Evolutionary conservation across 1,140 invertebrate genomes (phyloP).

Genomic region (Thaumetopoea pityocampa): DNA sequence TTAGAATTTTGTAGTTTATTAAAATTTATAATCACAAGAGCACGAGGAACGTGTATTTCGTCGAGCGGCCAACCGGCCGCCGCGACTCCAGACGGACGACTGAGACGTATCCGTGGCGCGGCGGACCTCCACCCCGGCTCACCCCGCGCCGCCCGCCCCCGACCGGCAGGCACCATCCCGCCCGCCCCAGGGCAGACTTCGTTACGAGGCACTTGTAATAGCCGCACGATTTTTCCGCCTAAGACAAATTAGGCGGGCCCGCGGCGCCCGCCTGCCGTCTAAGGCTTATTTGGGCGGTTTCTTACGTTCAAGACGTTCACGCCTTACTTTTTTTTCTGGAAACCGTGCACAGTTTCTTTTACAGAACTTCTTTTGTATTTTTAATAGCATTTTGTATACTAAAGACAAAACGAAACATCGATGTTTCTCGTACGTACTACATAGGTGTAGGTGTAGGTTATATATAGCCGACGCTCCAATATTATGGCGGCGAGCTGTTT

Average conservation of each 20-base stretch:
- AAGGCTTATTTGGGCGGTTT: constrained; percentile 54
- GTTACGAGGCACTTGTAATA: constrained; percentile 74
- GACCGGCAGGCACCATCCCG: constrained; percentile 10
- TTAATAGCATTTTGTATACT: too few relatives aligned
- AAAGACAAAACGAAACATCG: too few relatives aligned
- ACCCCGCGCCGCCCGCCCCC: constrained; percentile 24
- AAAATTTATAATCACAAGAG: constrained; percentile 73
- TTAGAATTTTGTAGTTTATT: constrained; percentile 65
- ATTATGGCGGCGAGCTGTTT: constrained; percentile 63
- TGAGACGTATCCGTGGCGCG: constrained; percentile 50
- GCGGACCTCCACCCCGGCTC: constrained; percentile 37
- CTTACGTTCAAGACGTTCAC: constrained; percentile 49
- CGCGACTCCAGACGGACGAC: constrained; percentile 71
- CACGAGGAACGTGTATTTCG: constrained; percentile 73
- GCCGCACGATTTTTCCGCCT: constrained; percentile 72
- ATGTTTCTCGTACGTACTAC: too few relatives aligned
- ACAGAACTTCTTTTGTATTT: neutral
- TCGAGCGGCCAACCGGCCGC: constrained; percentile 68
- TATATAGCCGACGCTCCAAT: constrained; percentile 40
- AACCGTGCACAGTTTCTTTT: neutral
- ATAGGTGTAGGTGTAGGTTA: constrained; percentile 47
- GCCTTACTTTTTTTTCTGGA: constrained; percentile 24
- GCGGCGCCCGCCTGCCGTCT: constrained; percentile 39
- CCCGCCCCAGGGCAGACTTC: constrained; percentile 55
- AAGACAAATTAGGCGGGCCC: constrained; percentile 73